phyloP scores from a whole-genome alignment of 2,888 invertebrate species.

The Cyclophora albipunctata region DNA sequence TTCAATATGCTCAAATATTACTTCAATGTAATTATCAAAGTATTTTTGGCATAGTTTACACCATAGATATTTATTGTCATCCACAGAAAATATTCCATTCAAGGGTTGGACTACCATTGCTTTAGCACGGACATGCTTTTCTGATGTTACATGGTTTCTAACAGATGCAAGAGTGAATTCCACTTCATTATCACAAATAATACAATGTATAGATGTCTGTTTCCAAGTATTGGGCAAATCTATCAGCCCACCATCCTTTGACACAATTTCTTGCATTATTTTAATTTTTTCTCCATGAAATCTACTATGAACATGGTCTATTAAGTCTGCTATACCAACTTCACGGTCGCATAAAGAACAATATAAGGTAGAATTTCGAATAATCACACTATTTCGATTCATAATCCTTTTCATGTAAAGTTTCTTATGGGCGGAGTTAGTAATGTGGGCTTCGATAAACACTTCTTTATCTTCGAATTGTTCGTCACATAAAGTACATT shows the following conservation, averaged over 20 bases:
- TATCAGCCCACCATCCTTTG: constrained; percentile 34
- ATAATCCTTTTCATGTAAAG: constrained; percentile 27
- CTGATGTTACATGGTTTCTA: constrained; percentile 23
- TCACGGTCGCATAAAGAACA: constrained; percentile 30
- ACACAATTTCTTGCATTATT: constrained; percentile 20
- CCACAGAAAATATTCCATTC: constrained; percentile 45
- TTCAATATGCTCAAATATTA: constrained; percentile 40
- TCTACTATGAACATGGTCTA: constrained; percentile 24
- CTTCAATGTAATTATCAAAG: constrained; percentile 39
- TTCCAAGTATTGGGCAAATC: constrained; percentile 22
- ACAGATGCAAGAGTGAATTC: constrained; percentile 22
- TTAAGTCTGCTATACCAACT: constrained; percentile 11
- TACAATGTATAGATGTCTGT: constrained; percentile 21
- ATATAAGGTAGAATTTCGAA: constrained; percentile 8
- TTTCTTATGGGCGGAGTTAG: constrained; percentile 24
- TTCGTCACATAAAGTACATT: constrained; percentile 34
- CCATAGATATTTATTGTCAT: constrained; percentile 35
- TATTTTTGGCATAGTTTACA: constrained; percentile 45
- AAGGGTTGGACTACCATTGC: constrained; percentile 39
- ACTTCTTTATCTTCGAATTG: constrained; percentile 19
- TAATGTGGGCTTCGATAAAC: constrained; percentile 28
- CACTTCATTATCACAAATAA: constrained; percentile 27
- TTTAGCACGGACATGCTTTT: constrained; percentile 29
- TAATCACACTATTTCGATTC: constrained; percentile 28
- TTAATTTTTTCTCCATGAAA: constrained; percentile 20